These are phyloP conservation scores for Bombylius discolor DNA, from an alignment of 2,888 invertebrate species.

Conservation along the genomic window DNA sequence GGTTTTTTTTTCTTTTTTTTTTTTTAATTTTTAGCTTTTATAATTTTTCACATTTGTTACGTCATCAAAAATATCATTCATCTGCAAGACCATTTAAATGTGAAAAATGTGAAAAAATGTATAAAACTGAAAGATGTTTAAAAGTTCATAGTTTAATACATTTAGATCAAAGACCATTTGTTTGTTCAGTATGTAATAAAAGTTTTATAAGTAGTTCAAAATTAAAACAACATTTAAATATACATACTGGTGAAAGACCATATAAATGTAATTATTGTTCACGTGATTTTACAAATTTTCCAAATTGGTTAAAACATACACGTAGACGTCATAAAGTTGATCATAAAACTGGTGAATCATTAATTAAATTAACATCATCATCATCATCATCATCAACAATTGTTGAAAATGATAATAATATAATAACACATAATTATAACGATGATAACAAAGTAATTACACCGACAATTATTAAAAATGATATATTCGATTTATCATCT, in stretches of 20 bases:
- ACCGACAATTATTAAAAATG: background rate
- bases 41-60: slow-evolving; percentile 34
- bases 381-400: slow-evolving; percentile 18
- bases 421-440: background rate
- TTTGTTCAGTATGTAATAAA: slow-evolving; percentile 42
- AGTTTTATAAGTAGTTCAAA: slow-evolving; percentile 46
- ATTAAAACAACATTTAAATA: slow-evolving; percentile 45
- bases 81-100: slow-evolving; percentile 34
- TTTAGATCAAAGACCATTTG: slow-evolving; percentile 41
- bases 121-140: slow-evolving; percentile 44
- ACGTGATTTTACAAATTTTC: slow-evolving; percentile 45
- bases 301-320: slow-evolving; percentile 47
- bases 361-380: slow-evolving; percentile 19
- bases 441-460: background rate
- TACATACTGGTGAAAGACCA: slow-evolving; percentile 44
- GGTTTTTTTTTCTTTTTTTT: background rate
- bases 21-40: slow-evolving; percentile 23
- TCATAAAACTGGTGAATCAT: slow-evolving; percentile 34
- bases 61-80: slow-evolving; percentile 36
- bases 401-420: slow-evolving; percentile 6
- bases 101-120: slow-evolving; percentile 36
- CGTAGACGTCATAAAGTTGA: slow-evolving; percentile 42
- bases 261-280: slow-evolving; percentile 47
- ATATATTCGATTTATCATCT: background rate
- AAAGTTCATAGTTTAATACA: slow-evolving; percentile 45